phyloP scores from a whole-genome alignment of 2,797 vertebrate species.

The Eulemur rubriventer region DNA sequence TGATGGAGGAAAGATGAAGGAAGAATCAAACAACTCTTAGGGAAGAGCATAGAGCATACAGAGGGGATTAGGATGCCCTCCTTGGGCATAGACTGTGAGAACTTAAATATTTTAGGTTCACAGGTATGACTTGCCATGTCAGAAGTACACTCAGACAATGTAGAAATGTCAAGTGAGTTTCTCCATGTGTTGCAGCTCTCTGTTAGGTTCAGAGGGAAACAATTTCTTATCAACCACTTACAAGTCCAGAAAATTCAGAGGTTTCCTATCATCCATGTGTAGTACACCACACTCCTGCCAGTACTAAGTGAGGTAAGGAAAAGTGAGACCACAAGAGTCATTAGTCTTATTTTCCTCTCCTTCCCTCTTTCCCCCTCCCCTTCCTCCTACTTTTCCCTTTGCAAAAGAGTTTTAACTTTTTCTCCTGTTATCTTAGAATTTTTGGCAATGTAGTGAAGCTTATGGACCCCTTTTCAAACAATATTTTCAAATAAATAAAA shows the following conservation, averaged over 20 bases:
- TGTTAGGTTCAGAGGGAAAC: not conserved
- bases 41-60: not conserved
- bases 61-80: not conserved
- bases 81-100: not conserved
- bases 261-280: not conserved
- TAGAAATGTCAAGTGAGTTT: not conserved
- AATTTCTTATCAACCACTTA: not conserved
- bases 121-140: not conserved
- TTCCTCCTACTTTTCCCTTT: not conserved
- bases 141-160: not conserved
- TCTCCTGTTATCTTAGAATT: not conserved
- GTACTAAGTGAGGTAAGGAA: not conserved
- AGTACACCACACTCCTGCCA: not conserved
- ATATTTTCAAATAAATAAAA: not conserved
- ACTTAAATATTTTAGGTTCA: not conserved
- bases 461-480: not conserved
- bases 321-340: not conserved
- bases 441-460: not conserved
- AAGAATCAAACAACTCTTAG: not conserved
- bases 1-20: not conserved
- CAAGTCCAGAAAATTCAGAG: not conserved
- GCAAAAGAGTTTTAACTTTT: not conserved
- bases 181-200: not conserved
- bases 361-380: fast-evolving
- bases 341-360: not conserved